Percentiles rank a stretch among this genome's conserved stretches.
These are phyloP conservation scores for Ectemnius lituratus DNA, from an alignment of 2,888 invertebrate species.

Conservation along the genomic window DNA sequence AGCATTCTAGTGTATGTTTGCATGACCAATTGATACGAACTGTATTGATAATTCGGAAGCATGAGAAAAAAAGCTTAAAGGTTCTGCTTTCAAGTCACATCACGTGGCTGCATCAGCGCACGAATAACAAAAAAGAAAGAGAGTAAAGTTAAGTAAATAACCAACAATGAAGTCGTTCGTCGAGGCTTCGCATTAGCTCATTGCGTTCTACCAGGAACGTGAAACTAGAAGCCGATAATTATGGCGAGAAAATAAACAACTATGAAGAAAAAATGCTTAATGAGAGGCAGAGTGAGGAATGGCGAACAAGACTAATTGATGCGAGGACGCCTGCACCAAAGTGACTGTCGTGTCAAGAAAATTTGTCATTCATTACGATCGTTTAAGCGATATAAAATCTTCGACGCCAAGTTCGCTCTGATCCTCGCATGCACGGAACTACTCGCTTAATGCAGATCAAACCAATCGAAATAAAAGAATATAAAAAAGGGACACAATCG, in stretches of 20 bases:
- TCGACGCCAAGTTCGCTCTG: too few relatives aligned
- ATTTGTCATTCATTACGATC: too few relatives aligned
- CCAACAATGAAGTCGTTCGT: conserved; percentile 7
- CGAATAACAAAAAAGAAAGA: conserved; percentile 6
- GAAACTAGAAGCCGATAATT: neutral
- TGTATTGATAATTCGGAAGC: too few relatives aligned
- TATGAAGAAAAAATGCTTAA: neutral
- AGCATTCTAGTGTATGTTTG: too few relatives aligned
- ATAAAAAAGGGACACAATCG: too few relatives aligned
- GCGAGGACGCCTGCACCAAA: neutral
- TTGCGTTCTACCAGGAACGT: neutral
- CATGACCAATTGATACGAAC: too few relatives aligned
- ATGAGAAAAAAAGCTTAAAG: too few relatives aligned
- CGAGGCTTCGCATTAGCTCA: neutral
- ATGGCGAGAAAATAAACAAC: neutral
- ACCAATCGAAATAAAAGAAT: too few relatives aligned
- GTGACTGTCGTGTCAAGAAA: neutral
- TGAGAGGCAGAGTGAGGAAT: neutral
- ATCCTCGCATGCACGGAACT: too few relatives aligned
- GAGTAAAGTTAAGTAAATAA: neutral
- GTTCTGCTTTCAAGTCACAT: too few relatives aligned
- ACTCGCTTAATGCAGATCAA: too few relatives aligned
- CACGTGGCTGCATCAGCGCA: neutral
- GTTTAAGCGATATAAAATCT: too few relatives aligned
- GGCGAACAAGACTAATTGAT: neutral